Percentiles rank a stretch among this genome's conserved stretches.
Conservation (phyloP, 2,888 invertebrate genomes). For the Exocentrus adspersus region DNA sequence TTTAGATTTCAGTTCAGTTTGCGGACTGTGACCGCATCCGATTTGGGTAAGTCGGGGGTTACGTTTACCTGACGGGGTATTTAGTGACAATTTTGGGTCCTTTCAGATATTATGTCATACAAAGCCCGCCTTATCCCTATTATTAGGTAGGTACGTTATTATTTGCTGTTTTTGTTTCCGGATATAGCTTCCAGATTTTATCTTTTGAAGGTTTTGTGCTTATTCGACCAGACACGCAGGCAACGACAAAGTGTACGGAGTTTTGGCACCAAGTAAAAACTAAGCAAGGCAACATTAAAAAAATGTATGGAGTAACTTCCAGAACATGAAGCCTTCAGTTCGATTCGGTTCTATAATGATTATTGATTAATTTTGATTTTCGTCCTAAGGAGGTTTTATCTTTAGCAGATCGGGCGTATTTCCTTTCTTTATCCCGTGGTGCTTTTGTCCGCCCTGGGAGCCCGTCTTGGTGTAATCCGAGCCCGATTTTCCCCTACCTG, state of each 20-base stretch:
- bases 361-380: too few relatives aligned
- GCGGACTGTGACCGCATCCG: too few relatives aligned
- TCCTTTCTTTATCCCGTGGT: constrained; percentile 60
- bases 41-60: too few relatives aligned
- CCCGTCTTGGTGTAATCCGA: constrained; percentile 61
- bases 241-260: too few relatives aligned
- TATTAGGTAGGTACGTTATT: constrained; percentile 38
- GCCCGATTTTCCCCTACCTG: constrained; percentile 59
- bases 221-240: constrained; percentile 22
- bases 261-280: too few relatives aligned
- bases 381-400: too few relatives aligned
- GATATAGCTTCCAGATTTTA: constrained; percentile 9
- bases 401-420: constrained; percentile 46
- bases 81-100: background rate
- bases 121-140: constrained; percentile 21
- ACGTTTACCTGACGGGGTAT: background rate
- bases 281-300: too few relatives aligned
- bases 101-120: background rate
- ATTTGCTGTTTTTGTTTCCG: too few relatives aligned
- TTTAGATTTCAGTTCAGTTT: too few relatives aligned
- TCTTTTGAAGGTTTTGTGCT: background rate
- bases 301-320: too few relatives aligned
- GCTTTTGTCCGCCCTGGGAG: constrained; percentile 56
- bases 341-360: too few relatives aligned
- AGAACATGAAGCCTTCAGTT: too few relatives aligned